These are phyloP conservation scores for Petrolisthes manimaculis DNA, from an alignment of 2,888 invertebrate species.

Conservation along the genomic window DNA sequence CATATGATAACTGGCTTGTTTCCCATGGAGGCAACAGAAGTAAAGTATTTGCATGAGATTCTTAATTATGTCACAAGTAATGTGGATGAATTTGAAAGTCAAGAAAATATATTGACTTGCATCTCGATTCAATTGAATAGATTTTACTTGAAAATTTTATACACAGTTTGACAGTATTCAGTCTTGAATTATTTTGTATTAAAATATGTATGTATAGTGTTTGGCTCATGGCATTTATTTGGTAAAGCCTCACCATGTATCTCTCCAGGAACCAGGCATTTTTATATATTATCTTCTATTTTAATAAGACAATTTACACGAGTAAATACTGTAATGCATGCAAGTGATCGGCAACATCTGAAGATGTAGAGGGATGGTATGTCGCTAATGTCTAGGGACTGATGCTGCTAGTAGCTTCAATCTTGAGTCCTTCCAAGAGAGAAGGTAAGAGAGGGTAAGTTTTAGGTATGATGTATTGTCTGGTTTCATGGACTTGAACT, in stretches of 20 bases:
- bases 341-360: background rate
- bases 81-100: too few species aligned
- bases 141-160: too few species aligned
- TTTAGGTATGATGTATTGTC: conserved; percentile 18
- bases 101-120: too few species aligned
- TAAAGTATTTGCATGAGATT: too few species aligned
- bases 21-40: too few species aligned
- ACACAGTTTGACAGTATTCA: too few species aligned
- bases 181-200: background rate
- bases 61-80: too few species aligned
- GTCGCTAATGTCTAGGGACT: background rate
- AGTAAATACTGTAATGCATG: background rate
- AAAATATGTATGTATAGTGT: background rate
- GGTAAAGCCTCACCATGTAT: background rate
- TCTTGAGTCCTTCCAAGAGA: background rate
- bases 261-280: background rate
- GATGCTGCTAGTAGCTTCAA: background rate
- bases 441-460: conserved; percentile 40
- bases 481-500: conserved; percentile 18
- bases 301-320: background rate
- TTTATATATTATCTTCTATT: background rate
- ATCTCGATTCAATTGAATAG: too few species aligned
- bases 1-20: too few species aligned
- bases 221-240: background rate
- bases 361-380: background rate